Base-by-base conservation (phyloP, 2,888 invertebrate species). In the Lypha dubia region DNA sequence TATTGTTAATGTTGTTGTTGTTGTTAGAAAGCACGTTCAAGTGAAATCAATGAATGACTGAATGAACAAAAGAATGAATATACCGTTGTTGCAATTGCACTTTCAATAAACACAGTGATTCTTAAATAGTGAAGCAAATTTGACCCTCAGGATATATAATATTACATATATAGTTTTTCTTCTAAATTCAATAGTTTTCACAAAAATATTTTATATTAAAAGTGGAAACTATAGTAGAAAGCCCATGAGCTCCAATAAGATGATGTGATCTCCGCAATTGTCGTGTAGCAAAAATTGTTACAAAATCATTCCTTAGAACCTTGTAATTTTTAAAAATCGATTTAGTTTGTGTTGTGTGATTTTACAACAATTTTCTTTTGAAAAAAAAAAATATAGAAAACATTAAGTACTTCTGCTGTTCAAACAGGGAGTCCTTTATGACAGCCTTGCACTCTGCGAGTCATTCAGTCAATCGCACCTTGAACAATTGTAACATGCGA, bases 1-100 rank as follows among this genome's bases (percentile, higher is more conserved):
- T n/a, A 32, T 28, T 58, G n/a, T n/a, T n/a, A n/a, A n/a, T n/a
- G n/a, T n/a, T n/a, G n/a, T n/a, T n/a, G n/a, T n/a, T n/a, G 3
- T 58, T 60, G 22, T 46, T 44, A 22, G 7, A 71, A 63, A 74
- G 63, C 20, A 38, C 44, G 15, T 65, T 56, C 22, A 28, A 46
- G n/a, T n/a, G 3, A 44, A 65, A 53, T 56, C 63, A 63, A 44
- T 65, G 44, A 75, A 17, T 53, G 46, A 22, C 8, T 35, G 35
- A 53, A 22, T 53, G 46, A 35, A 7, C 20, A n/a, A n/a, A 68
- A 35, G 58, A 58, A 35, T 73, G 22, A 15, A 38, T 17, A 15
- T 38, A 35, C 38, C 24, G 51, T 22, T 32, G 46, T 44, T 24
- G 13, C 11, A 53, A 68, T n/a, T 41, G 28, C 51, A 17, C 32